Conservation (phyloP, 1,140 invertebrate genomes). For the Dreissena rostriformis region DNA sequence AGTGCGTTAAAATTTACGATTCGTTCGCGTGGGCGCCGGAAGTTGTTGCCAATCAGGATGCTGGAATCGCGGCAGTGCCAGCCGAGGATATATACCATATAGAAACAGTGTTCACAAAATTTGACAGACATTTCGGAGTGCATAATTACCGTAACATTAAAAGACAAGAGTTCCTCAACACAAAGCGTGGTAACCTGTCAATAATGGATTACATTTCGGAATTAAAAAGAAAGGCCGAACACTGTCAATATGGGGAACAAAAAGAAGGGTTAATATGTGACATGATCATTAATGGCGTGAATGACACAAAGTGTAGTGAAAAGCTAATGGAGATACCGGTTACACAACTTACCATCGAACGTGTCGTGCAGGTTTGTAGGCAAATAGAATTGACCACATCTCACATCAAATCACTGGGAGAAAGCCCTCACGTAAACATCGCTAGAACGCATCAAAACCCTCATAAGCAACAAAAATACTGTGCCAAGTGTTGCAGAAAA, state of each 20-base stretch:
- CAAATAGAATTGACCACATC: neutral
- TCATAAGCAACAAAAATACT: neutral
- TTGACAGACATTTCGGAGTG: constrained; percentile 44
- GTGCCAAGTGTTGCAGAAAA: neutral
- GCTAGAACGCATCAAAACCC: neutral
- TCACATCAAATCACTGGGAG: neutral
- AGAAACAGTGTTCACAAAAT: constrained; percentile 25
- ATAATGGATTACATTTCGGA: constrained; percentile 59
- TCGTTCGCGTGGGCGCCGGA: constrained; percentile 22
- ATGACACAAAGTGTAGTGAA: constrained; percentile 54
- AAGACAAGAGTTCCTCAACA: constrained; percentile 44
- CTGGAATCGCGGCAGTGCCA: neutral
- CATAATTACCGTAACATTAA: constrained; percentile 51
- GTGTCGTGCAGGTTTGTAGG: constrained; percentile 1
- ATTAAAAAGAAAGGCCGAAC: constrained; percentile 56
- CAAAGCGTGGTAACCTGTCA: constrained; percentile 37
- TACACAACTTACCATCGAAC: neutral
- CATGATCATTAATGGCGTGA: constrained; percentile 59
- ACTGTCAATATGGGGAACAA: constrained; percentile 57
- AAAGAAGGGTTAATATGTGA: constrained; percentile 57
- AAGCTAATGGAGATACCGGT: constrained; percentile 28
- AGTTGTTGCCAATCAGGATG: neutral
- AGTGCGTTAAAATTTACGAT: constrained; percentile 33
- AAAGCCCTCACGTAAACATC: neutral
- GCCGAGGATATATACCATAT: constrained; percentile 29